Conservation (phyloP, 2,797 vertebrate genomes). For the Euphonia xanthogaster region DNA sequence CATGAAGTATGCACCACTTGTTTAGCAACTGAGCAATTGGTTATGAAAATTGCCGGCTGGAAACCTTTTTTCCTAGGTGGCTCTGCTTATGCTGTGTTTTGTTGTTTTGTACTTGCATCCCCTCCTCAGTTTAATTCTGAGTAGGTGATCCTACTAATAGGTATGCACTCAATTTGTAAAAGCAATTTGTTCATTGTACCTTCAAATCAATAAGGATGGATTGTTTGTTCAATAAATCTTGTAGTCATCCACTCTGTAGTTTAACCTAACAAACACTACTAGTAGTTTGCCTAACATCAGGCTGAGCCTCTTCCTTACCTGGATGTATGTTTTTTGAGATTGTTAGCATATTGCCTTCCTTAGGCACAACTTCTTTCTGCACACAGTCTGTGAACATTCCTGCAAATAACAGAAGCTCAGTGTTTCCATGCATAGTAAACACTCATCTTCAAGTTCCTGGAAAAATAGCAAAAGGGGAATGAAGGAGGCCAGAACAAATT, state of each 20-base stretch:
- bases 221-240: background rate
- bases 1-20: background rate
- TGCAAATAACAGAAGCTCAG: background rate
- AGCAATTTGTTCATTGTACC: background rate
- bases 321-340: background rate
- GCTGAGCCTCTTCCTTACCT: background rate
- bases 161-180: background rate
- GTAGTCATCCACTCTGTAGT: background rate
- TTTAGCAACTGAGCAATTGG: background rate
- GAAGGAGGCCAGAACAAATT: slow-evolving; percentile 29
- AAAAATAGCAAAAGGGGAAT: slow-evolving; percentile 1
- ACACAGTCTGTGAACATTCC: background rate
- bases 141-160: background rate
- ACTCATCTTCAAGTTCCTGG: slow-evolving; percentile 41
- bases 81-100: background rate
- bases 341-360: background rate
- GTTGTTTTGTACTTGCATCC: background rate
- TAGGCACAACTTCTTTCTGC: background rate
- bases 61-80: background rate
- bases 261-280: background rate
- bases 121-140: background rate
- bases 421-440: background rate
- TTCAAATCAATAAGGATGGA: background rate
- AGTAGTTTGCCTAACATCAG: background rate
- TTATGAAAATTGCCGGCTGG: background rate